Conservation (phyloP, 2,888 invertebrate species). For the Zaprionus bogoriensis region DNA sequence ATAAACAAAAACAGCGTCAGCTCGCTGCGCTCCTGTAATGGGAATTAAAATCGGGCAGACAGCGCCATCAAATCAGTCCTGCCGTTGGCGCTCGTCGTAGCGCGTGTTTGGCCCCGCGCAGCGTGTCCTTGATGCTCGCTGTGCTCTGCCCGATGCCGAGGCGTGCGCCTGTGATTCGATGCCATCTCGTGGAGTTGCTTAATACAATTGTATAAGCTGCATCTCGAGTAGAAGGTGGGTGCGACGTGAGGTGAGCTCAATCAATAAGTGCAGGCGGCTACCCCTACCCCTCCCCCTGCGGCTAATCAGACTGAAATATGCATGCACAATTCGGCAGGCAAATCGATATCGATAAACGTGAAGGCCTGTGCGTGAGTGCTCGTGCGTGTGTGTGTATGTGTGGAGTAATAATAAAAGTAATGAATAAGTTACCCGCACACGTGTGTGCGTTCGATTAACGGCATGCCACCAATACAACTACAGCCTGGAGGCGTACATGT, state of each 20-base stretch:
- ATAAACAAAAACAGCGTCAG: conserved; percentile 72
- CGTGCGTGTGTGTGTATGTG: too few species aligned
- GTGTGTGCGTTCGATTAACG: conserved; percentile 65
- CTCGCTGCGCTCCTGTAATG: conserved; percentile 50
- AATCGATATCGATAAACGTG: conserved; percentile 74
- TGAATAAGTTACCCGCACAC: conserved; percentile 40
- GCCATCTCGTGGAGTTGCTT: background rate
- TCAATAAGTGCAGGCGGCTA: conserved; percentile 48
- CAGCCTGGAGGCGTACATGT: background rate
- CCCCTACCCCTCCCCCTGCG: too few species aligned
- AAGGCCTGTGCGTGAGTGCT: too few species aligned
- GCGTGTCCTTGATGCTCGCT: conserved; percentile 15
- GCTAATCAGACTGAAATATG: conserved; percentile 49
- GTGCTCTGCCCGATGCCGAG: background rate
- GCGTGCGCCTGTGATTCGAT: background rate
- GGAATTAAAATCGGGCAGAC: conserved; percentile 62
- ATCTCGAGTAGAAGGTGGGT: background rate
- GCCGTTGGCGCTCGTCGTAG: conserved; percentile 57
- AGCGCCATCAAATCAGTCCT: conserved; percentile 61
- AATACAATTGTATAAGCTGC: background rate
- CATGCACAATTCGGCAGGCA: conserved; percentile 54
- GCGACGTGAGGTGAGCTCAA: conserved; percentile 7
- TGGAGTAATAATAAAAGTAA: conserved; percentile 32
- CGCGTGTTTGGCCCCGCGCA: conserved; percentile 43
- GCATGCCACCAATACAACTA: conserved; percentile 7